These are phyloP conservation scores for Andrena minutula DNA, from an alignment of 2,888 invertebrate species.

Conservation along the genomic window DNA sequence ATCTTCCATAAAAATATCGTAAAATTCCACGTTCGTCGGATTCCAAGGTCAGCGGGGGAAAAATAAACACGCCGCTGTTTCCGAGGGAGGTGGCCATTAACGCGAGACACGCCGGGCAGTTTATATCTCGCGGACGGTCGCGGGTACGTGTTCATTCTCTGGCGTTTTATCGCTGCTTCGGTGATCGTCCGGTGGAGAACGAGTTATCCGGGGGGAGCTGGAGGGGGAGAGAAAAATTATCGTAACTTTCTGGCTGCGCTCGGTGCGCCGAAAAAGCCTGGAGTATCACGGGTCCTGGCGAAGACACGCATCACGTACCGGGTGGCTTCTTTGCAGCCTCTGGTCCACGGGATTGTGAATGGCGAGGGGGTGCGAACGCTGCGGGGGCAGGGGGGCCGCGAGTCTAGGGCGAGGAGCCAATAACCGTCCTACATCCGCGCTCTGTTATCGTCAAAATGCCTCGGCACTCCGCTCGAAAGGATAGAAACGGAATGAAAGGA, in stretches of 20 bases:
- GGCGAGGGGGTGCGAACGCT: neutral
- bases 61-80: slow-evolving; percentile 21
- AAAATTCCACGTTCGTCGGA: slow-evolving; percentile 44
- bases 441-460: slow-evolving; percentile 28
- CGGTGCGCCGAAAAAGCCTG: slow-evolving; percentile 39
- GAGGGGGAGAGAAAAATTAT: slow-evolving; percentile 34
- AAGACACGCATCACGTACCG: slow-evolving; percentile 39
- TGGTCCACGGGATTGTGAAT: slow-evolving; percentile 22
- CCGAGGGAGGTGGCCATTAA: slow-evolving; percentile 41
- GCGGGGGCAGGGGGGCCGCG: slow-evolving; percentile 16
- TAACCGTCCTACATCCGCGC: slow-evolving; percentile 52
- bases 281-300: slow-evolving; percentile 26
- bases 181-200: slow-evolving; percentile 3
- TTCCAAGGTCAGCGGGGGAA: slow-evolving; percentile 43
- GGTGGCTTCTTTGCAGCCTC: slow-evolving; percentile 30
- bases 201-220: neutral
- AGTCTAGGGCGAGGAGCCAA: slow-evolving; percentile 50
- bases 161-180: slow-evolving; percentile 27
- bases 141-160: slow-evolving; percentile 36
- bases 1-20: slow-evolving; percentile 63
- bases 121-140: slow-evolving; percentile 1
- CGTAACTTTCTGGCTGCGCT: slow-evolving; percentile 29
- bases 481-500: neutral
- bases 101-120: slow-evolving; percentile 28
- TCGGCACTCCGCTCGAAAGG: neutral